phyloP scores from a whole-genome alignment of 2,797 vertebrate genomes.

The Amblyraja radiata region DNA sequence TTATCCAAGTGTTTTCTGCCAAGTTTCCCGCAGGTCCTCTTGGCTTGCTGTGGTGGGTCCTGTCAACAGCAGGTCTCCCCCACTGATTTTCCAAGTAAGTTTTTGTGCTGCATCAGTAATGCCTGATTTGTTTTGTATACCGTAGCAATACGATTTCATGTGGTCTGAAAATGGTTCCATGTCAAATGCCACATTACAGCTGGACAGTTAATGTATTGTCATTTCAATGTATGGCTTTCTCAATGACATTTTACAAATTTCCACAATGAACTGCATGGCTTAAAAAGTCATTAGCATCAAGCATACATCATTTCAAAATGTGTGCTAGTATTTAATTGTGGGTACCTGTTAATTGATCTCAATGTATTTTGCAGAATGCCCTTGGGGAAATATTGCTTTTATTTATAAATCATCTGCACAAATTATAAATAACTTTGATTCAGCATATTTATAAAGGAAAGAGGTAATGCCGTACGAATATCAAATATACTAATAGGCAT shows the following conservation, averaged over 20 bases:
- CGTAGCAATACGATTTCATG: constrained; percentile 79
- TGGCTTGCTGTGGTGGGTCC: constrained; percentile 83
- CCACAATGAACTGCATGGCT: not conserved
- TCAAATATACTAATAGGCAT: not conserved
- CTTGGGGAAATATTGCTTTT: not conserved
- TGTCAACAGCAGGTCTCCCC: constrained; percentile 67
- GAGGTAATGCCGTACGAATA: not conserved
- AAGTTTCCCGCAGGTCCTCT: constrained; percentile 67
- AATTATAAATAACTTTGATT: not conserved
- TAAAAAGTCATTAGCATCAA: not conserved
- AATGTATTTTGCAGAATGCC: not conserved
- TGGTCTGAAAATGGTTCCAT: constrained; percentile 81
- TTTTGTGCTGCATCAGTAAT: constrained; percentile 90
- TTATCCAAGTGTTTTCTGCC: constrained; percentile 72
- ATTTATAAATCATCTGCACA: not conserved
- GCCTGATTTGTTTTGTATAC: constrained; percentile 81
- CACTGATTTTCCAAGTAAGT: constrained; percentile 91
- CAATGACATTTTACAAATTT: constrained; percentile 52
- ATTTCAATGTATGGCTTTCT: constrained; percentile 78
- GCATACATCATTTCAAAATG: not conserved
- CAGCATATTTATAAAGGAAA: not conserved
- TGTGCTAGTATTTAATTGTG: not conserved
- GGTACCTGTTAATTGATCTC: not conserved
- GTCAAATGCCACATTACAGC: constrained; percentile 85
- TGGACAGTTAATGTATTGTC: constrained; percentile 80